Base-by-base conservation (phyloP, 2,888 invertebrate genomes). In the Magallana nippona region DNA sequence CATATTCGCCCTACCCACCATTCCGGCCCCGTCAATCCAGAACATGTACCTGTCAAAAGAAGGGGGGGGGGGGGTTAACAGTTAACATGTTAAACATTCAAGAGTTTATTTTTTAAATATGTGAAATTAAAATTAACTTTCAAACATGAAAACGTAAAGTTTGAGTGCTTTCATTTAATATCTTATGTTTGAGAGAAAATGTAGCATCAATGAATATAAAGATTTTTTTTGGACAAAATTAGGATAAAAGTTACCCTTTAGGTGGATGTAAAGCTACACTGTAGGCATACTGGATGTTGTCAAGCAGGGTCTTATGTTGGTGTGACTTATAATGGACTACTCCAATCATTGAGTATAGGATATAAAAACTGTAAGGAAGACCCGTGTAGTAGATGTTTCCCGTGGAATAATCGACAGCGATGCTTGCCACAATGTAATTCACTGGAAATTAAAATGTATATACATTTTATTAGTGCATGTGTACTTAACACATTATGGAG, bases 351-450 rank as follows among this genome's bases (percentile, higher is more conserved):
- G 57, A 80, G 32, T 80, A 80, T 10, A 8, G 5, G 17, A 56
- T 57, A 10, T 0, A n/a, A 11, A 32, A 56, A 11, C 27, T 13
- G 22, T 80, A 80, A 17, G 80, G 80, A 13, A 55, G 19, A 17
- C 22, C 80, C 1, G 57, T 57, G 32, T 80, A 80, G 58, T 80
- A 80, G 1, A 80, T 27, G 57, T 80, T 80, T 19, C 80, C 80
- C 1, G 80, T 80, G 57, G 80, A 80, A 19, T 55, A 58, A 27
- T 80, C 80, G 8, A 80, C 17, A 27, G 80, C 80, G 10, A 80
- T n/a, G 32, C 22, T 57, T 32, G 15, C 57, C 17, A 55, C 32
- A 17, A 80, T 11, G 27, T 80, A 57, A n/a, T 78, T 19, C 10
- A 22, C 78, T 78, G 56, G 8, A 78, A 78, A 71, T 10, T 3